Evolutionary conservation across 2,888 invertebrate genomes (phyloP).

Genomic region (Leucania comma): DNA sequence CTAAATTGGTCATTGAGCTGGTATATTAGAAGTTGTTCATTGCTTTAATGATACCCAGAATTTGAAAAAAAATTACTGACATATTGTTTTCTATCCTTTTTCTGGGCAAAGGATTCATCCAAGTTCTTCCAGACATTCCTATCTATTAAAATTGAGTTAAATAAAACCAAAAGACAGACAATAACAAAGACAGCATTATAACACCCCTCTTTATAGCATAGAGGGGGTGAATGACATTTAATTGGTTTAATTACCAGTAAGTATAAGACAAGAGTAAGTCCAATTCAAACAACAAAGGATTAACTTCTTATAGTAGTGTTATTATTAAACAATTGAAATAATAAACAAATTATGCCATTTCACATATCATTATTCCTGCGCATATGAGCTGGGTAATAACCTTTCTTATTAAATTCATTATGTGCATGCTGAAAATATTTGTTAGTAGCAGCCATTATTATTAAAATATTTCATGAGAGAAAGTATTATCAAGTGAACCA

Average conservation of each 20-base stretch:
- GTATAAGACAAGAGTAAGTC: not conserved
- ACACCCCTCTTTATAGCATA: not conserved
- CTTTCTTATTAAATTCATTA: not conserved
- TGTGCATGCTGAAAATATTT: not conserved
- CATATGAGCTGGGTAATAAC: not conserved
- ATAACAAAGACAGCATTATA: not conserved
- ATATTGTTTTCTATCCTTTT: too few relatives aligned
- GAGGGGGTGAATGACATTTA: not conserved
- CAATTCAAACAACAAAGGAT: conserved; percentile 25
- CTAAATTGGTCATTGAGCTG: conserved; percentile 1
- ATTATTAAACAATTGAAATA: conserved; percentile 16
- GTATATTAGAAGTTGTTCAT: not conserved
- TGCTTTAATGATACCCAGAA: not conserved
- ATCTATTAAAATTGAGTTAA: not conserved
- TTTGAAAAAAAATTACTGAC: too few relatives aligned
- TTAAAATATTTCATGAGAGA: not conserved
- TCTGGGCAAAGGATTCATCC: too few relatives aligned
- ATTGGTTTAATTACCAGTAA: not conserved
- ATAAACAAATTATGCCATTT: not conserved
- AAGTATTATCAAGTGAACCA: conserved; percentile 3
- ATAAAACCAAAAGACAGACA: not conserved
- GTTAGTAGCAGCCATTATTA: conserved; percentile 16
- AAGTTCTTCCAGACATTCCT: too few relatives aligned
- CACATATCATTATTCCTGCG: not conserved
- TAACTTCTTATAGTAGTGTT: not conserved